Evolutionary conservation across 2,113 vertebrate genomes (phyloP).

Genomic region (Grantiella picta): DNA sequence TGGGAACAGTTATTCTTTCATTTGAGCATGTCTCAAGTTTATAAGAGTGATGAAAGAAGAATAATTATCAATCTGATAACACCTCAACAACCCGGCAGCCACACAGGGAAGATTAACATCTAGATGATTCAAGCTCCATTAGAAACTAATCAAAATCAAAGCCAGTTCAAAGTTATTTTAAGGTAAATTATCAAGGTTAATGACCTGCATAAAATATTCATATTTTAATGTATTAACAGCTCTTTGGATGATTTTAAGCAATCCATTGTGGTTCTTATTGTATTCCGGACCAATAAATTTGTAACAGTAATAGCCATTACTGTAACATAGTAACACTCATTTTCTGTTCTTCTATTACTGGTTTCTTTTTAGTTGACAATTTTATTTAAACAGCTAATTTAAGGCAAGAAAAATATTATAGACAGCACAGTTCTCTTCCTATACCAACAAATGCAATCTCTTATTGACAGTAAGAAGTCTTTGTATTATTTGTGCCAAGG

Average conservation of each 20-base stretch:
- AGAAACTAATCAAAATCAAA: slow-evolving; percentile 43
- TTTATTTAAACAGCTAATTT: not conserved
- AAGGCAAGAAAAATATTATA: not conserved
- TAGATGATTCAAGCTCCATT: not conserved
- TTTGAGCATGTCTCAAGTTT: not conserved
- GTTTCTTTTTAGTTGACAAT: not conserved
- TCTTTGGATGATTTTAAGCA: not conserved
- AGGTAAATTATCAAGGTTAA: slow-evolving; percentile 38
- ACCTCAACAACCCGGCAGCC: not conserved
- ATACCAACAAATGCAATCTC: not conserved
- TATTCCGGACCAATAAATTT: not conserved
- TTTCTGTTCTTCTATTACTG: not conserved
- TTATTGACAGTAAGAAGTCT: not conserved
- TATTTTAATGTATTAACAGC: not conserved
- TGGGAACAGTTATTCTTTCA: not conserved
- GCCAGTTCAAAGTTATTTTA: slow-evolving; percentile 35
- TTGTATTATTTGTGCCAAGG: not conserved
- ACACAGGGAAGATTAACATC: not conserved
- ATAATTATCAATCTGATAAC: not conserved
- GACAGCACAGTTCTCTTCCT: not conserved
- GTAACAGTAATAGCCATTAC: not conserved
- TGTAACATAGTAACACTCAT: not conserved
- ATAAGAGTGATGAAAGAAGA: not conserved
- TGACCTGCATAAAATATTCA: slow-evolving; percentile 43
- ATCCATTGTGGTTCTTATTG: not conserved